Percentiles rank a stretch among this genome's conserved stretches.
phyloP scores from a whole-genome alignment of 2,113 vertebrate species.

The Carassius auratus region DNA sequence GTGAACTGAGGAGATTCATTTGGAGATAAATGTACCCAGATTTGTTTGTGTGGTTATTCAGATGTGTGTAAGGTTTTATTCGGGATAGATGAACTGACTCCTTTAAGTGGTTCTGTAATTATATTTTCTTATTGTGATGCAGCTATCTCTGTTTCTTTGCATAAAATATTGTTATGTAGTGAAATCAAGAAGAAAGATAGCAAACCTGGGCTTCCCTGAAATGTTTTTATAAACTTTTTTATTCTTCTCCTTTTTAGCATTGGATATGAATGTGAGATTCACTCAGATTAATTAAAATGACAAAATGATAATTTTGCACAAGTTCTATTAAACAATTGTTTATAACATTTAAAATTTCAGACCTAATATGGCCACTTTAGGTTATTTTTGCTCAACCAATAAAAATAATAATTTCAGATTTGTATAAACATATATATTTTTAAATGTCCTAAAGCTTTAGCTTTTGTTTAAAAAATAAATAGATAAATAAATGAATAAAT shows the following conservation, averaged over 20 bases:
- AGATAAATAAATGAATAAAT: no score
- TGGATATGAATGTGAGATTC: neutral
- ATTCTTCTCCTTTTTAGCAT: neutral
- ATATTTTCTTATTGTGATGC: neutral
- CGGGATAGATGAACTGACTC: neutral
- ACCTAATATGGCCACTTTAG: neutral
- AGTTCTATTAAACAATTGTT: no score
- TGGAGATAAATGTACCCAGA: neutral
- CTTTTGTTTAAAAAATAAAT: no score
- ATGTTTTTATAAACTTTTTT: neutral
- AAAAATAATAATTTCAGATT: neutral
- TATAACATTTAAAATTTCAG: neutral
- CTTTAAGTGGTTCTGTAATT: neutral
- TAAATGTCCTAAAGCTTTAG: no score
- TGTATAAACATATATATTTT: no score
- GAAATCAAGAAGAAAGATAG: neutral
- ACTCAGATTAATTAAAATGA: neutral
- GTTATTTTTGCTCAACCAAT: neutral
- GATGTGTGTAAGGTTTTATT: neutral
- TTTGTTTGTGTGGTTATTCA: neutral
- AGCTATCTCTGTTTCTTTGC: neutral
- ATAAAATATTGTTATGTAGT: neutral
- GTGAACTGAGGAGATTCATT: neutral
- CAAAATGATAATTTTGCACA: no score
- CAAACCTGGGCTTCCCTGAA: neutral